Evolutionary conservation across 2,797 vertebrate genomes (phyloP), one percentile per base, ranked within the genome.

Genomic region (Spinus pinus): DNA sequence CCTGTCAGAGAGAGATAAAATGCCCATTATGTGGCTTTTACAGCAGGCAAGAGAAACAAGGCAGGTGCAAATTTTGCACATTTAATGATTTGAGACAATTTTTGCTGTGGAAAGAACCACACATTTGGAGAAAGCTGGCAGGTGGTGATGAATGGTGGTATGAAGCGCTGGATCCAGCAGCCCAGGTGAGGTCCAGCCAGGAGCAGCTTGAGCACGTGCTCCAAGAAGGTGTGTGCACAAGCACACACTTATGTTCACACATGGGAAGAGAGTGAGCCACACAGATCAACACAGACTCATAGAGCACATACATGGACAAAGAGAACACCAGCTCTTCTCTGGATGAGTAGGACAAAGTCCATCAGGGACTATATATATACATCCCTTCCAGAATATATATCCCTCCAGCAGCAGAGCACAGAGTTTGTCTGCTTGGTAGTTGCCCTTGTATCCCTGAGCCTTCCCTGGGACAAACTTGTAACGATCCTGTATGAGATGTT

Each of bases 161-260:
- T 7, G 8, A 14, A 58, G 12, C 37, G 35, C 12, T 47, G 57
- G 31, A 42, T 39, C 33, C 22, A 21, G 21, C 35, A 75, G 35
- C 31, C 15, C 22, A 20, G 13, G 22, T 19, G 47, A 15, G 10
- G 28, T n/a, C 22, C 50, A 42, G 30, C 7, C 54, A 66, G 53
- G 27, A 39, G 42, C 39, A 19, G 30, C 33, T 5, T 41, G 31
- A 61, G 27, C 20, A 6, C 4, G 4, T 9, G 6, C 12, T 71
- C 30, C 23, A 51, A 35, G n/a, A 41, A 35, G 25, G 8, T 28
- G 6, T 31, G 3, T 23, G 9, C 24, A 39, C 16, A 19, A n/a
- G 16, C 10, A 37, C 16, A 31, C 15, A 9, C 0, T 0, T 28
- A 4, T 4, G 6, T 22, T 50, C 54, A 53, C 9, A 17, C 1